Percentiles rank a stretch among this genome's conserved stretches.
Evolutionary conservation across 30 jellyfish, hydroid and myxozoan species (phyloP).

Genomic region (Hydractinia echinata): DNA sequence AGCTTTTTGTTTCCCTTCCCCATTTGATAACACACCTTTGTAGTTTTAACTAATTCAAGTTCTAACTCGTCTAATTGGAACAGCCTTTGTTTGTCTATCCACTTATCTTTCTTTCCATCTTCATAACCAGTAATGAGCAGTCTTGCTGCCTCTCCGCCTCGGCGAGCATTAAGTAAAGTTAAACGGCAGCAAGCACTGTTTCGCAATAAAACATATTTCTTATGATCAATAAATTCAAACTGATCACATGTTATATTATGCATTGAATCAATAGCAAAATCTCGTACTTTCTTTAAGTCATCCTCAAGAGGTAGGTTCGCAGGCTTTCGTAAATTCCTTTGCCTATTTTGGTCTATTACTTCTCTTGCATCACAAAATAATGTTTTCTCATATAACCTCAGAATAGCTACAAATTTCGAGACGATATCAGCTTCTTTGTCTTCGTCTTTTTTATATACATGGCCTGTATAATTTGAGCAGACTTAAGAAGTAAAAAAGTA

Average conservation of each 20-base stretch:
- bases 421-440: conserved; percentile 3
- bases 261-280: neutral
- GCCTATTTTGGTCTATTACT: conserved; percentile 14
- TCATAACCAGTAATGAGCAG: too few species aligned
- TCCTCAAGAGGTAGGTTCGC: conserved; percentile 24
- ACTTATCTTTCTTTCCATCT: too few species aligned
- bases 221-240: conserved; percentile 26
- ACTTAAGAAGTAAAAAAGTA: too few species aligned
- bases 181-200: conserved; percentile 16
- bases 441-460: too few species aligned
- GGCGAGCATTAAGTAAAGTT: conserved; percentile 23
- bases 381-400: conserved; percentile 1
- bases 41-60: too few species aligned
- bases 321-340: conserved; percentile 20
- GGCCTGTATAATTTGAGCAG: too few species aligned
- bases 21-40: too few species aligned
- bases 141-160: too few species aligned
- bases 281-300: neutral
- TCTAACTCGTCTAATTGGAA: too few species aligned
- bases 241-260: neutral
- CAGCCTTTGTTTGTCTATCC: too few species aligned
- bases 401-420: conserved; percentile 15
- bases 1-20: too few species aligned
- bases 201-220: conserved; percentile 10
- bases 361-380: conserved; percentile 29